phyloP scores from a whole-genome alignment of 1,140 invertebrate genomes.

The Trichogramma pretiosum region DNA sequence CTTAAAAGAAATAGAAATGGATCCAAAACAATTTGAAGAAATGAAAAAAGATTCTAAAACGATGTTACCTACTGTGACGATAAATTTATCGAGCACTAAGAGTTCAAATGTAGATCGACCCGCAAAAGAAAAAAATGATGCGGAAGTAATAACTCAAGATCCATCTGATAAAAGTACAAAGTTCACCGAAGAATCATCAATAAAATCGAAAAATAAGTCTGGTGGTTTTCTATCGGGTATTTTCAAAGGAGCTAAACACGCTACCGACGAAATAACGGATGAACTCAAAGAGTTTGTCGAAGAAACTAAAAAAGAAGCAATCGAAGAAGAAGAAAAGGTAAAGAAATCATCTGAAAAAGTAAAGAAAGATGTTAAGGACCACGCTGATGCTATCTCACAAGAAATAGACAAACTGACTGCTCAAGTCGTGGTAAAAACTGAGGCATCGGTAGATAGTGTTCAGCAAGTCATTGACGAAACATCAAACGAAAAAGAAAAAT shows the following conservation, averaged over 20 bases:
- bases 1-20: not conserved
- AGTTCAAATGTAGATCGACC: too few relatives aligned
- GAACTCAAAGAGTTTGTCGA: conserved; percentile 4
- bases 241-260: conserved; percentile 11
- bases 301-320: conserved; percentile 1
- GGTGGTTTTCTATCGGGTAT: conserved; percentile 14
- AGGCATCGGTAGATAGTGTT: not conserved
- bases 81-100: too few relatives aligned
- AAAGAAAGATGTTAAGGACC: not conserved
- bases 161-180: too few relatives aligned
- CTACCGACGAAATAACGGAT: conserved; percentile 8
- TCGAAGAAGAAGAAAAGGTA: conserved; percentile 11
- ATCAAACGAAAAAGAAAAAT: not conserved
- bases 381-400: not conserved
- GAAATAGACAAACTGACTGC: not conserved
- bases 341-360: too few relatives aligned
- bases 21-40: not conserved
- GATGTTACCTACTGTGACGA: too few relatives aligned
- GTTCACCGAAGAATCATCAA: too few relatives aligned
- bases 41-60: too few relatives aligned
- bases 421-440: not conserved
- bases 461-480: not conserved
- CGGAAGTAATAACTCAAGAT: too few relatives aligned
- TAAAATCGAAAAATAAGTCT: too few relatives aligned
- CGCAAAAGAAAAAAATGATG: too few relatives aligned